phyloP scores from a whole-genome alignment of 2,113 vertebrate genomes.

The Phyllopteryx taeniolatus region DNA sequence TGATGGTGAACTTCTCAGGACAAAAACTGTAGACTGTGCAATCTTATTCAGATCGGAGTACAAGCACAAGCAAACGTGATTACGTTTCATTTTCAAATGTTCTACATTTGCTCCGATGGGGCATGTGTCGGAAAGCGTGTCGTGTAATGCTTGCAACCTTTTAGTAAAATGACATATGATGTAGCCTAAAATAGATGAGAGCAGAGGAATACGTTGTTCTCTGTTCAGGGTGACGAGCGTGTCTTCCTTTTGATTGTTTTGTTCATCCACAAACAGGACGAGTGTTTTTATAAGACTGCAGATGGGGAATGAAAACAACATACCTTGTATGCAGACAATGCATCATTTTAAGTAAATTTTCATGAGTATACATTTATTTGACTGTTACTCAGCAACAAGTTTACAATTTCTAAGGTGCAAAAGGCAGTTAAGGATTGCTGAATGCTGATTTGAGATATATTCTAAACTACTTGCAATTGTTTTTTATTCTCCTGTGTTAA shows the following conservation, averaged over 20 bases:
- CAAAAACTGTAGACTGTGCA: slow-evolving; percentile 5
- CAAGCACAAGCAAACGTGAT: slow-evolving; percentile 19
- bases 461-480: too few species aligned
- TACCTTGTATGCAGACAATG: too few species aligned
- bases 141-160: neutral
- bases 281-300: too few species aligned
- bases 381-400: too few species aligned
- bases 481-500: slow-evolving; percentile 22
- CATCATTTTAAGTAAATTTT: too few species aligned
- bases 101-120: neutral
- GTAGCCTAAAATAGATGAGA: neutral
- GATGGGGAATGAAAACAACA: too few species aligned
- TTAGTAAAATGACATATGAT: neutral
- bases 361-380: too few species aligned
- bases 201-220: neutral
- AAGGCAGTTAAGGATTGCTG: neutral
- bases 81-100: slow-evolving; percentile 11
- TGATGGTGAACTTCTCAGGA: slow-evolving; percentile 35
- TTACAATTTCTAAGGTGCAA: too few species aligned
- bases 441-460: neutral
- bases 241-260: neutral
- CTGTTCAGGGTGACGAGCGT: slow-evolving; percentile 2
- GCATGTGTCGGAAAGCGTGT: neutral
- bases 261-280: too few species aligned
- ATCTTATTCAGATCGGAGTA: slow-evolving; percentile 33